Evolutionary conservation across 2,797 vertebrate species (phyloP).

Genomic region (Taeniopygia guttata): DNA sequence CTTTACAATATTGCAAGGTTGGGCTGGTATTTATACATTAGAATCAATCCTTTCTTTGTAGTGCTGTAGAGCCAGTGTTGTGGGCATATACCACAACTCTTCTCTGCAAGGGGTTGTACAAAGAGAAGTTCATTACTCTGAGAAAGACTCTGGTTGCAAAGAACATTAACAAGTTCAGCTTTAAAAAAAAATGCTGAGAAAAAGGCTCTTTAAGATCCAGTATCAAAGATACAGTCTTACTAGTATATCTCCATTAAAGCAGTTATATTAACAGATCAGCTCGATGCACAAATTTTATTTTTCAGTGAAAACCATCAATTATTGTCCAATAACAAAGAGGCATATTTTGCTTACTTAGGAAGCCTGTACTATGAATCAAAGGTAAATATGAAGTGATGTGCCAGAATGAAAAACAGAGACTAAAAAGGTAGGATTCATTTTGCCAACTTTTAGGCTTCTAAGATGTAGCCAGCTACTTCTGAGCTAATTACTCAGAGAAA

Average conservation of each 20-base stretch:
- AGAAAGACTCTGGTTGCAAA: not conserved
- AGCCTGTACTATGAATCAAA: not conserved
- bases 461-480: not conserved
- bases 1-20: not conserved
- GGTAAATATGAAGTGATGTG: not conserved
- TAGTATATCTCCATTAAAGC: not conserved
- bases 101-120: not conserved
- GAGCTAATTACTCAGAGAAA: conserved; percentile 18
- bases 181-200: not conserved
- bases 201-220: not conserved
- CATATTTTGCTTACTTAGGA: not conserved
- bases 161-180: not conserved
- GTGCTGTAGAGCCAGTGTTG: not conserved
- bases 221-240: not conserved
- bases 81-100: not conserved
- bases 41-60: not conserved
- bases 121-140: not conserved
- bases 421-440: not conserved
- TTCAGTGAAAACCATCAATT: not conserved
- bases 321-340: not conserved
- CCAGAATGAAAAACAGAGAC: not conserved
- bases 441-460: not conserved
- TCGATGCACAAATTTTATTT: not conserved
- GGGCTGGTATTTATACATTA: not conserved
- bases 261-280: not conserved